Evolutionary conservation across 2,888 invertebrate genomes (phyloP).

Genomic region (Acleris laterana): DNA sequence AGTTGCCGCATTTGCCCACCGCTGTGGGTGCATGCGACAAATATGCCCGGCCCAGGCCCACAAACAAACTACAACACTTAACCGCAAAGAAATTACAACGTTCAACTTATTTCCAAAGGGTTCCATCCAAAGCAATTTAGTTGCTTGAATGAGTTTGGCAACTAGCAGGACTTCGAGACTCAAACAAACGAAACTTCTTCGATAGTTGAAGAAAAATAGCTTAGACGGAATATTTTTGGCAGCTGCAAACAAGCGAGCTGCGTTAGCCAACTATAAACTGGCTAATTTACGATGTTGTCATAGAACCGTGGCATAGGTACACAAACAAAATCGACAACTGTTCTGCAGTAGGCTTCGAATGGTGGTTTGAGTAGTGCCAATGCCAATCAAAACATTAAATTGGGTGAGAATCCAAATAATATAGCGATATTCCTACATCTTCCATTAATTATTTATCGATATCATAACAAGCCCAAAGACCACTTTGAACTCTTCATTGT

Average conservation of each 20-base stretch:
- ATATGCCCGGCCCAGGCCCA: too few relatives aligned
- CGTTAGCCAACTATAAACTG: slow-evolving; percentile 49
- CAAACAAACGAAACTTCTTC: background rate
- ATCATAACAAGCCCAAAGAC: too few relatives aligned
- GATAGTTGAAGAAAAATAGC: slow-evolving; percentile 5
- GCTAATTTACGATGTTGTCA: slow-evolving; percentile 52
- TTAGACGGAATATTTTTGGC: slow-evolving; percentile 21
- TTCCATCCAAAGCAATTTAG: background rate
- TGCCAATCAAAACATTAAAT: too few relatives aligned
- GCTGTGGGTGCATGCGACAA: too few relatives aligned
- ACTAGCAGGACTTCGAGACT: background rate
- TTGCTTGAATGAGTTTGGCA: slow-evolving; percentile 4
- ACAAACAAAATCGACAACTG: slow-evolving; percentile 21
- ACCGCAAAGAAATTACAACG: too few relatives aligned
- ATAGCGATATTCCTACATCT: too few relatives aligned
- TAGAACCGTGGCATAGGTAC: slow-evolving; percentile 4
- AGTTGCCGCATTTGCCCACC: too few relatives aligned
- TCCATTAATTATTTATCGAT: too few relatives aligned
- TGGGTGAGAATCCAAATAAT: too few relatives aligned
- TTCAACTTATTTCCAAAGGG: background rate
- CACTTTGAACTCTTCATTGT: too few relatives aligned
- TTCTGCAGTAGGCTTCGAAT: background rate
- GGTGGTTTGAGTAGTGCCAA: background rate
- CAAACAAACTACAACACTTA: too few relatives aligned
- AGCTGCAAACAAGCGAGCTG: slow-evolving; percentile 42